Evolutionary conservation across 2,888 invertebrate species (phyloP).

Genomic region (Drosophila paramelanica): DNA sequence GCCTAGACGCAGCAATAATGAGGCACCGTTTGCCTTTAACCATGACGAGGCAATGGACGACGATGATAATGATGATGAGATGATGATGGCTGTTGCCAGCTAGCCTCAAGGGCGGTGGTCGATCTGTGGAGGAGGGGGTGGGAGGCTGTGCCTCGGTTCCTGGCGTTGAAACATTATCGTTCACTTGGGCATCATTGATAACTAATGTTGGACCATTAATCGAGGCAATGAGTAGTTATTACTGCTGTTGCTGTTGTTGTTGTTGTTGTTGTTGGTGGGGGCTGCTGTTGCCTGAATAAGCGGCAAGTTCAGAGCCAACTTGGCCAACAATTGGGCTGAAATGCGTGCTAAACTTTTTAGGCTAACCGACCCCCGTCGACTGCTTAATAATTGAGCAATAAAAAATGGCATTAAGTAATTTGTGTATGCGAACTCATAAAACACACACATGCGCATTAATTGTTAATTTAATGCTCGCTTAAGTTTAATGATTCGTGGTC

Average conservation of each 20-base stretch:
- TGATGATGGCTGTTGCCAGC: constrained; percentile 16
- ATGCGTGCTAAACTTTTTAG: constrained; percentile 73
- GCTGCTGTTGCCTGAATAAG: constrained; percentile 40
- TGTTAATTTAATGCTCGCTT: constrained; percentile 78
- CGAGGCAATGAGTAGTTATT: constrained; percentile 46
- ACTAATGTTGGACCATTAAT: constrained; percentile 79
- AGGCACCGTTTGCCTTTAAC: constrained; percentile 23
- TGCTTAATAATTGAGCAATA: constrained; percentile 77
- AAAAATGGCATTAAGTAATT: constrained; percentile 78
- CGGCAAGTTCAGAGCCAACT: too few species aligned
- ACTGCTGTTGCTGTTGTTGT: constrained; percentile 24
- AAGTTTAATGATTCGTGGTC: constrained; percentile 74
- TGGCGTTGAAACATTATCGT: constrained; percentile 72
- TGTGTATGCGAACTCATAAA: constrained; percentile 71
- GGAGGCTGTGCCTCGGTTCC: background rate
- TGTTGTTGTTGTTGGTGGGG: constrained; percentile 6
- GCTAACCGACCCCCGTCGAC: constrained; percentile 41
- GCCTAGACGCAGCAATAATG: constrained; percentile 32
- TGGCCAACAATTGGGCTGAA: constrained; percentile 39
- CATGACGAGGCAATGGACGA: constrained; percentile 48
- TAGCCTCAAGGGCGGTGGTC: constrained; percentile 8
- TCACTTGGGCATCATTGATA: constrained; percentile 80
- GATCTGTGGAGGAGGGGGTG: background rate
- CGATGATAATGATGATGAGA: constrained; percentile 53
- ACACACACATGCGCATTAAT: constrained; percentile 54